Conservation (phyloP, 2,113 vertebrate genomes). For the Porphyrio hochstetteri region DNA sequence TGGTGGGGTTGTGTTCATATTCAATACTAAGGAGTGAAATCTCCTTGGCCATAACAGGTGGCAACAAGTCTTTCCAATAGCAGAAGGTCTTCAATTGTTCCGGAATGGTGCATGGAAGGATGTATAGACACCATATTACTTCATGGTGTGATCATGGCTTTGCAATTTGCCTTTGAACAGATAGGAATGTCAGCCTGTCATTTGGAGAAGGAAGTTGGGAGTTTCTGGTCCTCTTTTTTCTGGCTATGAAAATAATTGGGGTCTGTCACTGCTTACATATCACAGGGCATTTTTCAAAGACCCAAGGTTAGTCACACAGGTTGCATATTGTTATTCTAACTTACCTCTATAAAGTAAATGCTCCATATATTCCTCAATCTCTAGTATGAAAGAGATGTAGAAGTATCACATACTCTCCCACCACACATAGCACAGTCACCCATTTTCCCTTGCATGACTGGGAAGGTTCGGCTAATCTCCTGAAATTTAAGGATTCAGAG, state of each 20-base stretch:
- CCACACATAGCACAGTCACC: fast-evolving
- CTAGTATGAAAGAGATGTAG: not conserved
- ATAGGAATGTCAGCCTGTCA: not conserved
- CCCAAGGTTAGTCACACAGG: not conserved
- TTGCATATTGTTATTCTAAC: not conserved
- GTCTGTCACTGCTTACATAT: not conserved
- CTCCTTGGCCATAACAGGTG: not conserved
- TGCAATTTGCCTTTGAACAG: not conserved
- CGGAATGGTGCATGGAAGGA: not conserved
- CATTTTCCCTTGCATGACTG: not conserved
- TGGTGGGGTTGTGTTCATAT: not conserved
- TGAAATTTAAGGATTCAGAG: not conserved
- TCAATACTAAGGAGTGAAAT: not conserved
- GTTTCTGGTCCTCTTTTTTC: not conserved
- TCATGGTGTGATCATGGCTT: not conserved
- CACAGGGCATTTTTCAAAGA: not conserved
- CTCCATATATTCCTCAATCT: not conserved
- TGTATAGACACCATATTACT: not conserved
- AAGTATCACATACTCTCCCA: not conserved
- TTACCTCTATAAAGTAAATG: not conserved
- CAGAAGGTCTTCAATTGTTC: not conserved
- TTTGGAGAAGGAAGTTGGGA: not conserved
- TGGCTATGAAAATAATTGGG: not conserved
- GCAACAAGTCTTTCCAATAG: not conserved
- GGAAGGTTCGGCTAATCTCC: not conserved